Percentiles rank a stretch among this genome's conserved stretches.
Evolutionary conservation across 2,797 vertebrate species (phyloP).

Genomic region (Australoheros facetus): DNA sequence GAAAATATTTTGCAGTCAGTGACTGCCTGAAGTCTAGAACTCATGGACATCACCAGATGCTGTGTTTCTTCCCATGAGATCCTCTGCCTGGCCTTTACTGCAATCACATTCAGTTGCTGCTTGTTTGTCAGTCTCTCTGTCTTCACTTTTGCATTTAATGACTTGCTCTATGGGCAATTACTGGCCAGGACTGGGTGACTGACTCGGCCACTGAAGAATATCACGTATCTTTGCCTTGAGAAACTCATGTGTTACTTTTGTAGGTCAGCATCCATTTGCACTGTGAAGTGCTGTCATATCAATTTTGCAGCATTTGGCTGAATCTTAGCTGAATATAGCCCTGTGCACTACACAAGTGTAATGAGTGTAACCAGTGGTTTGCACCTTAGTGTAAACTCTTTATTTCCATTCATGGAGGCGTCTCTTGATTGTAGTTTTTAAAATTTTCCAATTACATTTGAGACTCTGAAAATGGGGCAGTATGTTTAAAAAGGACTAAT

Average conservation of each 20-base stretch:
- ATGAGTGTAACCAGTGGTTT: no score
- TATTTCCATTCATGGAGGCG: not conserved
- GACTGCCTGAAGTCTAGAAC: not conserved
- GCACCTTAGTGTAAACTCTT: not conserved
- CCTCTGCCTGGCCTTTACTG: not conserved
- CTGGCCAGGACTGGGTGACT: not conserved
- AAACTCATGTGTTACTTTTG: not conserved
- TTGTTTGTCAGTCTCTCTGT: not conserved
- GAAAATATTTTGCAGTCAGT: no score
- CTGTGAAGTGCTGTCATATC: not conserved
- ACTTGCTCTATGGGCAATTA: not conserved
- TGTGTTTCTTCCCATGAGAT: not conserved
- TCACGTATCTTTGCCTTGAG: not conserved
- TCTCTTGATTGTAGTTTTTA: not conserved
- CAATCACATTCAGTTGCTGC: not conserved
- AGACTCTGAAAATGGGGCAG: not conserved
- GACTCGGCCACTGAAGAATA: not conserved
- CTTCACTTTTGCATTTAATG: not conserved
- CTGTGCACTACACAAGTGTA: not conserved
- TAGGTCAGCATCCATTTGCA: not conserved
- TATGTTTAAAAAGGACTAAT: not conserved
- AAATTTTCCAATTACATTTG: not conserved
- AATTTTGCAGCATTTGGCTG: not conserved
- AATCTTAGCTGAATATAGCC: not conserved
- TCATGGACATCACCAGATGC: not conserved